Percentiles rank a stretch among this genome's conserved stretches.
Evolutionary conservation across 2,797 vertebrate genomes (phyloP).

Genomic region (Chrysocyon brachyurus): DNA sequence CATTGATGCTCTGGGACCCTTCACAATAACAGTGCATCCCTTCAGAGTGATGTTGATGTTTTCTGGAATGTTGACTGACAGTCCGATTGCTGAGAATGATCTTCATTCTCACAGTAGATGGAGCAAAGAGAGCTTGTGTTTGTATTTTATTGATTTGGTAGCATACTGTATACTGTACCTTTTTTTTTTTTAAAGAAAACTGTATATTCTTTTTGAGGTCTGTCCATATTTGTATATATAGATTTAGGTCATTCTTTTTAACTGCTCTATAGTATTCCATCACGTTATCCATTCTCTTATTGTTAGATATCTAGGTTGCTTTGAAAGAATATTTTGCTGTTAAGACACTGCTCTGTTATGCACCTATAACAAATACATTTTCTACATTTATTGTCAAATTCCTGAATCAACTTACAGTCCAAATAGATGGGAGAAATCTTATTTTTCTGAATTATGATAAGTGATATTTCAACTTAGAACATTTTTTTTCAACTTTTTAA

Average conservation of each 20-base stretch:
- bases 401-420: not conserved
- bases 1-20: not conserved
- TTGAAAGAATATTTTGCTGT: slow-evolving; percentile 44
- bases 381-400: slow-evolving; percentile 48
- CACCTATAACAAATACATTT: slow-evolving; percentile 37
- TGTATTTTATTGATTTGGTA: slow-evolving; percentile 16
- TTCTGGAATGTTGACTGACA: not conserved
- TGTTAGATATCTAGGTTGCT: slow-evolving; percentile 11
- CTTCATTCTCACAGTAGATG: not conserved
- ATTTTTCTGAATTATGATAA: not conserved
- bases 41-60: not conserved
- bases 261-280: not conserved
- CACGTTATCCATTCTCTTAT: not conserved
- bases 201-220: not conserved
- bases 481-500: slow-evolving; percentile 31
- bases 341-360: not conserved
- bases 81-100: not conserved
- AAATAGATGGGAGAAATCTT: slow-evolving; percentile 36
- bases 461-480: slow-evolving; percentile 53
- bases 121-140: not conserved
- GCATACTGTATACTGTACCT: not conserved
- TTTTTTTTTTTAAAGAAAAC: not conserved
- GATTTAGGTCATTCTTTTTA: slow-evolving; percentile 14
- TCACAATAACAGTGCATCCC: not conserved
- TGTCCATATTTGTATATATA: not conserved